A percentile compares a stretch with the other conserved stretches of the same genome.
Evolutionary conservation across 2,797 vertebrate species (phyloP).

Genomic region (Orestias chungarensis): DNA sequence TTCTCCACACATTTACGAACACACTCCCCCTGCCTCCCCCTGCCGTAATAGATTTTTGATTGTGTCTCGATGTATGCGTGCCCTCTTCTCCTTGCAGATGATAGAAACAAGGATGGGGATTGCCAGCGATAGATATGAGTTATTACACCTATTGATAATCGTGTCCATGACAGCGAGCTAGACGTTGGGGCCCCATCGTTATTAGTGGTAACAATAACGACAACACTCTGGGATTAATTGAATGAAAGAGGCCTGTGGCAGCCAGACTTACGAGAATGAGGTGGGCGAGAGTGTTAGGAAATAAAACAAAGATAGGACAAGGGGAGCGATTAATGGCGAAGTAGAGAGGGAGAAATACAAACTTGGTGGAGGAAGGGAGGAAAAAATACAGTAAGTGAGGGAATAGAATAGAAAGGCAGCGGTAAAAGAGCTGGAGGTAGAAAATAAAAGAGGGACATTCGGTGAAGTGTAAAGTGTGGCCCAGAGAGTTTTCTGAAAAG

Average conservation of each 20-base stretch:
- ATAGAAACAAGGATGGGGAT: conserved; percentile 73
- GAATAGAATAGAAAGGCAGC: conserved; percentile 17
- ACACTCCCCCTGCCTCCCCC: neutral
- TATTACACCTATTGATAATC: conserved; percentile 66
- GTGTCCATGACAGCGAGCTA: conserved; percentile 62
- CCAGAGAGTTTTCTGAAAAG: conserved; percentile 42
- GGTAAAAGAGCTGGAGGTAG: neutral
- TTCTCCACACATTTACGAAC: conserved; percentile 18
- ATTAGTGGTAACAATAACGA: conserved; percentile 73
- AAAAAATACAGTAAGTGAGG: conserved; percentile 7
- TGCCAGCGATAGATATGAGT: conserved; percentile 69
- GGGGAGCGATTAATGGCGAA: conserved; percentile 30
- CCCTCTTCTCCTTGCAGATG: conserved; percentile 50
- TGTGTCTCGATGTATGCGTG: conserved; percentile 8
- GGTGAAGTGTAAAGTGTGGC: conserved; percentile 61
- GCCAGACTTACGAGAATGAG: conserved; percentile 38
- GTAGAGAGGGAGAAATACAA: conserved; percentile 27
- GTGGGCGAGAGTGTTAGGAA: conserved; percentile 28
- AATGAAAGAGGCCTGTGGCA: conserved; percentile 69
- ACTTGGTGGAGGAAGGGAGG: conserved; percentile 23
- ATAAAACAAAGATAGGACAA: conserved; percentile 27
- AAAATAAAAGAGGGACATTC: conserved; percentile 14
- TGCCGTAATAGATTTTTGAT: conserved; percentile 10
- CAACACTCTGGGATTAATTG: conserved; percentile 66
- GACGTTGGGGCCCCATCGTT: conserved; percentile 64